Evolutionary conservation across 2,113 vertebrate species (phyloP).

Genomic region (Dermatemys mawii): DNA sequence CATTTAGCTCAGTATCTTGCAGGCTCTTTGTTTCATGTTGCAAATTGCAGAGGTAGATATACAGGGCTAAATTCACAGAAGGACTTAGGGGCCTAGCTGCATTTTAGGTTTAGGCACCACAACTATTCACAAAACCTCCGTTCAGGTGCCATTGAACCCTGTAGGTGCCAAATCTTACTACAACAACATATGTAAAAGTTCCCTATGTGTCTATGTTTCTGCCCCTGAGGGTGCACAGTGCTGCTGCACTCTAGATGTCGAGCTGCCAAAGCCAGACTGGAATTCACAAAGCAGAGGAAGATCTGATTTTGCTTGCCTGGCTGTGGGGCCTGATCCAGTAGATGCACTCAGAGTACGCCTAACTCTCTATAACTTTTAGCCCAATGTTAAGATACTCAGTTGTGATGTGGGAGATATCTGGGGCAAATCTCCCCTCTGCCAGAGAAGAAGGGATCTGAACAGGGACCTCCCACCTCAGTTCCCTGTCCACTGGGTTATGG

Average conservation of each 20-base stretch:
- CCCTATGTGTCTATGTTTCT: neutral
- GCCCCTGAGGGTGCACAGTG: neutral
- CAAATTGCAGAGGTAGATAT: no score
- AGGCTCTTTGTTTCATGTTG: neutral
- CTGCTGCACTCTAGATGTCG: neutral
- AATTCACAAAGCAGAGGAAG: neutral
- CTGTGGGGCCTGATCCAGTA: neutral
- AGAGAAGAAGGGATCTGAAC: no score
- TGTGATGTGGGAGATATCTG: neutral
- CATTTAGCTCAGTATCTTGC: neutral
- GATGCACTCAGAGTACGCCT: neutral
- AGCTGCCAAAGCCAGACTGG: no score
- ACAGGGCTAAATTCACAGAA: no score
- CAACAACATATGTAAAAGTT: neutral
- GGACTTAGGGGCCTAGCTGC: neutral
- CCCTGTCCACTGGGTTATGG: neutral
- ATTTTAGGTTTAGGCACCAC: neutral
- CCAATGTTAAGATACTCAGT: neutral
- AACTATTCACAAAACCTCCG: neutral
- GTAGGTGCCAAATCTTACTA: neutral
- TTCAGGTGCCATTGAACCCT: neutral
- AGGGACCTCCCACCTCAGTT: neutral
- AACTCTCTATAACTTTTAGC: neutral
- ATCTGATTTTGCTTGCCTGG: neutral
- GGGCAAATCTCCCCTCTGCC: neutral